Base-by-base conservation (phyloP, 2,113 vertebrate species). In the Tapirus terrestris region DNA sequence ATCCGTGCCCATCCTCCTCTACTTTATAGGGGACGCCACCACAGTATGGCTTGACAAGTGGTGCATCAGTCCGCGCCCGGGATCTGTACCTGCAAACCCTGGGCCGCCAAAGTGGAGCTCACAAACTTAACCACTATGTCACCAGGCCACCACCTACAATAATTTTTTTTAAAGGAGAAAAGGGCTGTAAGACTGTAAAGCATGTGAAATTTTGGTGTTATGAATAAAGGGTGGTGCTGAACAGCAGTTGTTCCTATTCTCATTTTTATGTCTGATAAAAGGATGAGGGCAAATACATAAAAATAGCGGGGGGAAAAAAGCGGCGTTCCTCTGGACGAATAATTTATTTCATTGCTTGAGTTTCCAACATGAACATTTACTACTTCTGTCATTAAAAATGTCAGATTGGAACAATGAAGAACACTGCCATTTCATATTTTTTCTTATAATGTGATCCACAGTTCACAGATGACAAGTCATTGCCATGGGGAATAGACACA, bases 311-410 rank as follows among this genome's bases (percentile, higher is more conserved):
- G 25, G 27, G 68, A 43, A 29, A 56, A 84, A 86, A 73, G 18
- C 39, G 23, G 9, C 82, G 31, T 81, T 85, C n/a, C 84, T 96
- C 39, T 45, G 23, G 72, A 77, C 29, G 77, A 84, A n/a, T 77
- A 88, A 65, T 89, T 96, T 76, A 68, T 91, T 81, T 91, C 53
- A 79, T 89, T 94, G 43, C 73, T 86, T 89, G 31, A 36, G n/a
- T 92, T 94, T 94, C 43, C n/a, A 76, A 58, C 39, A 75, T 67
- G 51, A 48, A 43, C 13, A 70, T 92, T 89, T 96, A 81, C 89
- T 96, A 82, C 36, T 81, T 80, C 86, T 89, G 36, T 43, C 77
- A 65, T 82, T 94, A 96, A 89, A 89, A 86, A 86, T 82, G 36
- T 14, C 45, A 70, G 31, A 23, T 89, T 61, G 25, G 63, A 84